phyloP scores from a whole-genome alignment of 2,888 invertebrate genomes.

The Metalampra italica region DNA sequence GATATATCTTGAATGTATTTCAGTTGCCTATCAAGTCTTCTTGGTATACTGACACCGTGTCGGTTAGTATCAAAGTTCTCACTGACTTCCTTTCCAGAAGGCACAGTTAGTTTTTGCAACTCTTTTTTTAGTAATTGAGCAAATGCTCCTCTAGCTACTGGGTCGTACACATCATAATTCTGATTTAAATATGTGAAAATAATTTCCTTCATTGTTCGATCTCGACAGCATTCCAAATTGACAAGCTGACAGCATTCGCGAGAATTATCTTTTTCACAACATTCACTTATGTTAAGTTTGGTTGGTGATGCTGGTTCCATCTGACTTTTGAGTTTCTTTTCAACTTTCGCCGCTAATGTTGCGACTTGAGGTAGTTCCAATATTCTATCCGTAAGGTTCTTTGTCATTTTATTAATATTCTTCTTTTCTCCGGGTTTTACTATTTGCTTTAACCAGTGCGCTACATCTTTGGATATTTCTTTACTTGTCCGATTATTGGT shows the following conservation, averaged over 20 bases:
- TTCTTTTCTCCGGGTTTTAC: constrained; percentile 26
- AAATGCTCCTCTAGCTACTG: constrained; percentile 36
- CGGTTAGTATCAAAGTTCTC: constrained; percentile 24
- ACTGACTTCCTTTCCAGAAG: constrained; percentile 21
- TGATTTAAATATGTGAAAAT: constrained; percentile 43
- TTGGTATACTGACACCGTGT: constrained; percentile 20
- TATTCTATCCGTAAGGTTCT: constrained; percentile 31
- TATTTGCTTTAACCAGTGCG: constrained; percentile 32
- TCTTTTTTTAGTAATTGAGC: constrained; percentile 38
- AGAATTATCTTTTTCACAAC: background rate
- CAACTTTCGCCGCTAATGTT: constrained; percentile 20
- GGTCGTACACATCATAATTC: constrained; percentile 39
- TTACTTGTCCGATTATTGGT: constrained; percentile 23
- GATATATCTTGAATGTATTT: constrained; percentile 46
- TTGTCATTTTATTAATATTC: constrained; percentile 26
- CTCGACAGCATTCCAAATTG: constrained; percentile 10
- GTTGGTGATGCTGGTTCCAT: too few species aligned
- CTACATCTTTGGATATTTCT: constrained; percentile 30
- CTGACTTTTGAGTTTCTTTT: too few species aligned
- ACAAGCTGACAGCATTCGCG: background rate
- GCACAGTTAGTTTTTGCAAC: constrained; percentile 33
- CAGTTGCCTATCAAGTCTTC: constrained; percentile 36
- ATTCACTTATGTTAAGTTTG: constrained; percentile 10
- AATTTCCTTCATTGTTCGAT: constrained; percentile 38
- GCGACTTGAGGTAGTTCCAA: constrained; percentile 32